Evolutionary conservation across 37 sponge, comb jelly and placozoan species (phyloP).

Genomic region (Dysidea cf. avara): DNA sequence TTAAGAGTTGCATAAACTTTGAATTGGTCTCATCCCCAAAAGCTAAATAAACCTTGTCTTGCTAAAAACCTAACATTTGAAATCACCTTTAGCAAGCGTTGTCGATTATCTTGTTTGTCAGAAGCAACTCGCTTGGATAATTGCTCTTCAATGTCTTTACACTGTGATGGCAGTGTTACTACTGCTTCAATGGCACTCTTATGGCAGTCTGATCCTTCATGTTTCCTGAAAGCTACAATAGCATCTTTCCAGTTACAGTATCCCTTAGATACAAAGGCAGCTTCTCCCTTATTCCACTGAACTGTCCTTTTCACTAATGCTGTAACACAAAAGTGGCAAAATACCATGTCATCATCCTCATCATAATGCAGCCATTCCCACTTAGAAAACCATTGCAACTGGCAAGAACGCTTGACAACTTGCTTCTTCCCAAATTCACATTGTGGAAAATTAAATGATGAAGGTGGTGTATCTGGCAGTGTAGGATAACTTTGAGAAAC

Average conservation of each 20-base stretch:
- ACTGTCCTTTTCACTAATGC: slow-evolving; percentile 40
- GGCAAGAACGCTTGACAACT: background rate
- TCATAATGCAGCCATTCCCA: slow-evolving; percentile 12
- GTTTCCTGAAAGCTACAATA: slow-evolving; percentile 68
- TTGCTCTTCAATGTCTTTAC: slow-evolving; percentile 61
- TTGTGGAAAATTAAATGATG: background rate
- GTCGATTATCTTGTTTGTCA: slow-evolving; percentile 57
- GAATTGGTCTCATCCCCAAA: slow-evolving; percentile 52
- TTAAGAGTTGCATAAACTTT: slow-evolving; percentile 49
- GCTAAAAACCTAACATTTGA: slow-evolving; percentile 61
- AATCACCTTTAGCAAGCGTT: slow-evolving; percentile 55
- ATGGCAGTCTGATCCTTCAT: slow-evolving; percentile 64
- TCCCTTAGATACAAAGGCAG: slow-evolving; percentile 67
- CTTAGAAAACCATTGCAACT: no score
- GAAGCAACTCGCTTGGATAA: slow-evolving; percentile 43
- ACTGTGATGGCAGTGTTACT: slow-evolving; percentile 53
- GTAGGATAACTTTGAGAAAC: no score
- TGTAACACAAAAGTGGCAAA: slow-evolving; percentile 48
- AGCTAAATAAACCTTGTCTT: slow-evolving; percentile 45
- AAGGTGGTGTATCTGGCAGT: background rate
- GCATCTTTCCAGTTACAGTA: slow-evolving; percentile 79
- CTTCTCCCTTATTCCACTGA: slow-evolving; percentile 35
- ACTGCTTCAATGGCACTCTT: slow-evolving; percentile 55
- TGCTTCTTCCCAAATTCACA: background rate
- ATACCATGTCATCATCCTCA: slow-evolving; percentile 16